phyloP scores from a whole-genome alignment of 92 coral and sea anemone genomes.

The Scolanthus callimorphus region DNA sequence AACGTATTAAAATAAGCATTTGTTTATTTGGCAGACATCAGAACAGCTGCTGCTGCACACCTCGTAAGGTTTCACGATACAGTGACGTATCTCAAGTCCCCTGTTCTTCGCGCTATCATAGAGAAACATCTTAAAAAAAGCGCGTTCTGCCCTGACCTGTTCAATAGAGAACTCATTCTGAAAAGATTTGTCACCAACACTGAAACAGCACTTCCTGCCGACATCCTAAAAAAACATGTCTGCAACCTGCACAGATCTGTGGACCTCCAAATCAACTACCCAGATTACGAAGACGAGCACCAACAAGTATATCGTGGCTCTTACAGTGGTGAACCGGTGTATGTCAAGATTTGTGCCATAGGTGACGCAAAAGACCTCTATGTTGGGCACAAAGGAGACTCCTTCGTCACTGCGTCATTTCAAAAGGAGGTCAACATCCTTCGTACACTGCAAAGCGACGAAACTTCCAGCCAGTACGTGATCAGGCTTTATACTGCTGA shows the following conservation, averaged over 20 bases:
- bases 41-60: no score
- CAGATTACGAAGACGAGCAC: conserved; percentile 3
- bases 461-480: conserved; percentile 5
- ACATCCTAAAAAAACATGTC: not conserved
- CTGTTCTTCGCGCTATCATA: no score
- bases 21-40: no score
- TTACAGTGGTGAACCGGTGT: conserved; percentile 4
- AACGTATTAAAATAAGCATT: no score
- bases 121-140: no score
- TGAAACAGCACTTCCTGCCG: not conserved
- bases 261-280: not conserved
- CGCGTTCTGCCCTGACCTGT: no score
- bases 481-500: conserved; percentile 3
- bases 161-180: no score
- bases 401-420: not conserved
- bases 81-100: no score
- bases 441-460: not conserved
- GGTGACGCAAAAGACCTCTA: conserved; percentile 1
- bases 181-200: not conserved
- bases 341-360: conserved; percentile 1
- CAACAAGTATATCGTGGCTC: conserved; percentile 10
- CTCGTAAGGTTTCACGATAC: no score
- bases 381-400: conserved; percentile 6
- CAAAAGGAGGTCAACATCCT: conserved; percentile 4
- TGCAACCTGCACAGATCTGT: conserved; percentile 5